Evolutionary conservation across 2,888 invertebrate species (phyloP).

Genomic region (Trachelus tabidus): DNA sequence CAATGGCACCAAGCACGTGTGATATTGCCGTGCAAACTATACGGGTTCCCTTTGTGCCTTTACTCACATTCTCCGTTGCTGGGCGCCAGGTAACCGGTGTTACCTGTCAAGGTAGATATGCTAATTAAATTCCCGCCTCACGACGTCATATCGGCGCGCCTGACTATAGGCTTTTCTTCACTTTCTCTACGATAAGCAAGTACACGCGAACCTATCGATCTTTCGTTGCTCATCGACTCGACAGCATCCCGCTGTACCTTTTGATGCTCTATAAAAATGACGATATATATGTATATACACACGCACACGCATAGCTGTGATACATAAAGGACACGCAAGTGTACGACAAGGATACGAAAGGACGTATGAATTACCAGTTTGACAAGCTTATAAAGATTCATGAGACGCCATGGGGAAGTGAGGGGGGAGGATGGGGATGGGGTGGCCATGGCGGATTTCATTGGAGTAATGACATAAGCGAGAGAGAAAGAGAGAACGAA

Average conservation of each 20-base stretch:
- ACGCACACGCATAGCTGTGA: not conserved
- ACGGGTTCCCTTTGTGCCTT: constrained; percentile 14
- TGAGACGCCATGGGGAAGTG: constrained; percentile 45
- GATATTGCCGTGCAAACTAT: not conserved
- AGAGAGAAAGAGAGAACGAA: constrained; percentile 12
- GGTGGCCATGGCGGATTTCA: not conserved
- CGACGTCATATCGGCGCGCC: constrained; percentile 36
- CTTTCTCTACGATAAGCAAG: not conserved
- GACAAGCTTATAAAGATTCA: constrained; percentile 60
- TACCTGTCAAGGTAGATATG: constrained; percentile 39
- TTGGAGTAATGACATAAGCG: constrained; percentile 23
- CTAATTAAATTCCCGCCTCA: constrained; percentile 44
- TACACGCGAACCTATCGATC: not conserved
- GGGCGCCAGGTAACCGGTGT: constrained; percentile 13
- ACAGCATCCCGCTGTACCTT: not conserved
- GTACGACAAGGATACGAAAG: constrained; percentile 14
- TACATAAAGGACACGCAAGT: constrained; percentile 16
- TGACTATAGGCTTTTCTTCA: constrained; percentile 6
- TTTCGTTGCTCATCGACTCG: not conserved
- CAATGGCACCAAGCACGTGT: not conserved
- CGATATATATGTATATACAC: not conserved
- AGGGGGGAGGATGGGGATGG: constrained; percentile 14
- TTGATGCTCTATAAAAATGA: not conserved
- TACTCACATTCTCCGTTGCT: not conserved
- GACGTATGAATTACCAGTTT: constrained; percentile 58